A percentile compares a stretch with the other conserved stretches of the same genome.
Evolutionary conservation across 2,797 vertebrate genomes (phyloP).

Genomic region (Melopsittacus undulatus): DNA sequence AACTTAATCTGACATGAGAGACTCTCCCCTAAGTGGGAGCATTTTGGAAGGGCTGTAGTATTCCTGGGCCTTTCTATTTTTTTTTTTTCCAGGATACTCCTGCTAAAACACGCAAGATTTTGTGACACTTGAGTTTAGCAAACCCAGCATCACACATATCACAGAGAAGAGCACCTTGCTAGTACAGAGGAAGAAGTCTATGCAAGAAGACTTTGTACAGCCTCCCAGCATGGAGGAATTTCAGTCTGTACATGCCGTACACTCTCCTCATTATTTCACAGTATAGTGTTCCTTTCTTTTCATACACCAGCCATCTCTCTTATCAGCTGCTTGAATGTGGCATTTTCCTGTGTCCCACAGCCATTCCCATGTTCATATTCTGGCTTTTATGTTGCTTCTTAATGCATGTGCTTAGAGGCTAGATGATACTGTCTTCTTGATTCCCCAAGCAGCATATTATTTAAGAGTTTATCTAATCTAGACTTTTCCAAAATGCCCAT

Average conservation of each 20-base stretch:
- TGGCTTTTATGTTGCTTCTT: neutral
- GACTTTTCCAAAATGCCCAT: neutral
- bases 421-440: neutral
- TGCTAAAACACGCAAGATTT: neutral
- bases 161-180: neutral
- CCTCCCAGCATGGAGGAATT: neutral
- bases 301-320: neutral
- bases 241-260: neutral
- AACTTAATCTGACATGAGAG: neutral
- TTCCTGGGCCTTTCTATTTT: neutral
- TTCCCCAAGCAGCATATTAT: neutral
- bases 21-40: neutral
- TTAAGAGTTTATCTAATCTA: neutral
- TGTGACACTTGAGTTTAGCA: neutral
- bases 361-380: neutral
- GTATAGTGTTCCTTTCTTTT: neutral
- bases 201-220: neutral
- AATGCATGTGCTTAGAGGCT: neutral
- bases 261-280: neutral
- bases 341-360: neutral
- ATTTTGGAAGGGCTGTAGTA: neutral
- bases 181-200: neutral
- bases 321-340: neutral
- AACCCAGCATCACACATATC: neutral
- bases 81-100: neutral